Evolutionary conservation across 2,797 vertebrate species (phyloP).

Genomic region (Harpagifer antarcticus): DNA sequence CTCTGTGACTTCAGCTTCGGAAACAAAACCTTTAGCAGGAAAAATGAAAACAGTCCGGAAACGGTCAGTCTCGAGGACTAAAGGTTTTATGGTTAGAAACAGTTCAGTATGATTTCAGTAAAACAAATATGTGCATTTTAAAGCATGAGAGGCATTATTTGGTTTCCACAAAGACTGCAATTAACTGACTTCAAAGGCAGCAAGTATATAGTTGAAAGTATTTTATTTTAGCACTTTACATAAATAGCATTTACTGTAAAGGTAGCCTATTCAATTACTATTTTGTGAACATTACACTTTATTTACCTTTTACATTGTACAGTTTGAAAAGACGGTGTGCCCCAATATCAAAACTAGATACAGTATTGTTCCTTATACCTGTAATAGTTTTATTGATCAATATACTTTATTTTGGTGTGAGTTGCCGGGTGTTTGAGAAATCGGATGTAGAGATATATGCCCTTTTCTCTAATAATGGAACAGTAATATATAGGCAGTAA

Average conservation of each 20-base stretch:
- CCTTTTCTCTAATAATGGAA: too few relatives aligned
- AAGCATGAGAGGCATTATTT: too few relatives aligned
- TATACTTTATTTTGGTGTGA: too few relatives aligned
- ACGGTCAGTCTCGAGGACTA: background rate
- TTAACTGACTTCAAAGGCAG: background rate
- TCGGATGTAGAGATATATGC: too few relatives aligned
- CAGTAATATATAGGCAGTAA: too few relatives aligned
- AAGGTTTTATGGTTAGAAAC: constrained; percentile 22
- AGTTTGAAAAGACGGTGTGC: background rate
- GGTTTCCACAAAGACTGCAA: too few relatives aligned
- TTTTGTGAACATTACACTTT: background rate
- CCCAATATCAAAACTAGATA: too few relatives aligned
- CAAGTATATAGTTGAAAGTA: background rate
- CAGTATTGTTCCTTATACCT: too few relatives aligned
- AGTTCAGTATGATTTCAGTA: too few relatives aligned
- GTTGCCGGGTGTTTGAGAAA: too few relatives aligned
- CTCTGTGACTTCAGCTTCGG: constrained; percentile 64
- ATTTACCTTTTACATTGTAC: background rate
- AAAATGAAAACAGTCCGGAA: constrained; percentile 45
- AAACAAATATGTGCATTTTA: background rate
- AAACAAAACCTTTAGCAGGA: constrained; percentile 58
- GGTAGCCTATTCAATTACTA: background rate
- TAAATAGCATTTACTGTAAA: too few relatives aligned
- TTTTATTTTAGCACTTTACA: background rate
- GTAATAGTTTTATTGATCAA: too few relatives aligned